Evolutionary conservation across 2,888 invertebrate genomes (phyloP), one percentile per base, ranked within the genome.

Genomic region (Tinea pellionella): DNA sequence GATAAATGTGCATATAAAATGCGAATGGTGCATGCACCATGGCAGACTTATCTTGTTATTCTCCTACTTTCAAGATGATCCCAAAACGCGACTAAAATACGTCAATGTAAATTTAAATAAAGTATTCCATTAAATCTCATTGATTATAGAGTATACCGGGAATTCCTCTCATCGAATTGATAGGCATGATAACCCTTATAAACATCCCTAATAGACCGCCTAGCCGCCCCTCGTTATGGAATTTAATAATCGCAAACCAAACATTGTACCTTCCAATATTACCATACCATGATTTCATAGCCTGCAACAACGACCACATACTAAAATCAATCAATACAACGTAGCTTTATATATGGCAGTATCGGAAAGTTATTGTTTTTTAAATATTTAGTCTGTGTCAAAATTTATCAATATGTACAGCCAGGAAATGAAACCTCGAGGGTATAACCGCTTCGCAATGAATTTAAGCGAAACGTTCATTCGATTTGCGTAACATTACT

Each of bases 241-340:
- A 57, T 57, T 57, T 57, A 57, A 57, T 57, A 57, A 32, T 53
- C 53, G 32, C 57, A 57, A 57, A 32, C 57, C 57, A 57, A 57
- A 57, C 57, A 57, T 57, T 57, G 19, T 19, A 24, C 11, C 53
- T 30, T 57, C 6, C 32, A 57, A 57, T 32, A 57, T 55, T 55
- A 55, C 55, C 55, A 24, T 57, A 32, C 57, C 57, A 29, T 57
- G 57, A 57, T 57, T 57, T 55, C 16, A 51, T 29, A 55, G 55
- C 55, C 32, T 32, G 29, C 19, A 57, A 32, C 29, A 15, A 29
- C 13, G 15, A 47, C 47, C 47, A 47, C 47, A 47, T 7, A 47
- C 15, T 47, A 47, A 47, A 2, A n/a, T 15, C 2, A 13, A 47
- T 41, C 41, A 12, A 41, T 41, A 41, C 13, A 41, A 24, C 6